Base-by-base conservation (phyloP, 2,888 invertebrate genomes). In the Cyrtodaria siliqua region DNA sequence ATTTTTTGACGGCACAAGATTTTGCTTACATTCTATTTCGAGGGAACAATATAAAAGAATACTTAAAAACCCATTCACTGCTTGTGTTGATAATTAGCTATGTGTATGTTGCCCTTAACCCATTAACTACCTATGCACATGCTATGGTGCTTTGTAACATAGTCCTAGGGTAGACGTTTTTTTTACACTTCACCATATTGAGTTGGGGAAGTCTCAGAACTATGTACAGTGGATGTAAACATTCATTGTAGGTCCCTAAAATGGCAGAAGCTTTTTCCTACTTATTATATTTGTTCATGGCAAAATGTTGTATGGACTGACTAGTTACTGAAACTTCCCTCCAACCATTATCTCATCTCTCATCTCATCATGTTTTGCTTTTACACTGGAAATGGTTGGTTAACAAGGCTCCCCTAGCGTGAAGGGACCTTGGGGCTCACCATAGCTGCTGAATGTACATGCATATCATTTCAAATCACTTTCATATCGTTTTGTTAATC, bases 1-100 rank as follows among this genome's bases (percentile, higher is more conserved):
- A 59, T 59, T 42, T 59, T 59, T 59, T 59, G 59, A 59, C 59
- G 20, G n/a, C n/a, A n/a, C n/a, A n/a, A n/a, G n/a, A n/a, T n/a
- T n/a, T n/a, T n/a, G n/a, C n/a, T n/a, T n/a, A n/a, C n/a, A n/a
- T n/a, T n/a, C n/a, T n/a, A n/a, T n/a, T n/a, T n/a, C n/a, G n/a
- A n/a, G n/a, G n/a, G 59, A 40, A 59, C 59, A 59, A 8, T 40
- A 23, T 59, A 16, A 50, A 20, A 20, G 50, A 52, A 26, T 26
- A 52, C 27, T 52, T 52, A 52, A 20, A 50, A 50, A 26, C 52
- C 16, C 27, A 24, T 26, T 50, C 52, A 26, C 52, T 26, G 24
- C 52, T 52, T 4, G 52, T 50, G 50, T 52, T 52, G 24, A 52
- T 52, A 52, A 52, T 52, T 26, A 52, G 52, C 52, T 52, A n/a